Evolutionary conservation across 2,113 vertebrate genomes (phyloP).

Genomic region (Gyps fulvus): DNA sequence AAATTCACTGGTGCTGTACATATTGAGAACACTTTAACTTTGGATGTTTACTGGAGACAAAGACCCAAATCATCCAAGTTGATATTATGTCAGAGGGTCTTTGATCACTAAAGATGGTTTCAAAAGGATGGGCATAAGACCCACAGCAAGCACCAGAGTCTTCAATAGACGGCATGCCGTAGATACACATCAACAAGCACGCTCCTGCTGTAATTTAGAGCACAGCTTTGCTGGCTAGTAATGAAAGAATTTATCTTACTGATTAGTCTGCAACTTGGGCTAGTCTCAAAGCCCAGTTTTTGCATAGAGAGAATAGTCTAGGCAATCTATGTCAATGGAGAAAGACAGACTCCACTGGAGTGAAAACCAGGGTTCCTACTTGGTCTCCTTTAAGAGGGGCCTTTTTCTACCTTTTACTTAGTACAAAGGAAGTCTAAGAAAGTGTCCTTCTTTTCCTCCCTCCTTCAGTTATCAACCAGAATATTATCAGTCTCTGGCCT

Average conservation of each 20-base stretch:
- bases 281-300: neutral
- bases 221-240: neutral
- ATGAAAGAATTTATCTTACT: neutral
- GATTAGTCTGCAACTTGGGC: neutral
- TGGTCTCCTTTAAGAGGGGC: neutral
- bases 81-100: neutral
- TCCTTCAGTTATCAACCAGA: neutral
- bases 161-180: neutral
- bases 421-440: neutral
- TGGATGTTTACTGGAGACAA: neutral
- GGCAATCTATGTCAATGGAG: neutral
- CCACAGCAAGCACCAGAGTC: neutral
- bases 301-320: neutral
- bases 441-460: neutral
- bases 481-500: neutral
- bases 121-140: neutral
- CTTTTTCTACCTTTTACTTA: neutral
- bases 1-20: neutral
- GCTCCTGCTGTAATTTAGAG: neutral
- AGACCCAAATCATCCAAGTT: neutral
- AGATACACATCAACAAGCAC: neutral
- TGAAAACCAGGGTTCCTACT: neutral
- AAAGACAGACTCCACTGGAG: neutral
- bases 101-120: neutral
- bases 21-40: neutral